Evolutionary conservation across 2,113 vertebrate species (phyloP).

Genomic region (Thymallus thymallus): DNA sequence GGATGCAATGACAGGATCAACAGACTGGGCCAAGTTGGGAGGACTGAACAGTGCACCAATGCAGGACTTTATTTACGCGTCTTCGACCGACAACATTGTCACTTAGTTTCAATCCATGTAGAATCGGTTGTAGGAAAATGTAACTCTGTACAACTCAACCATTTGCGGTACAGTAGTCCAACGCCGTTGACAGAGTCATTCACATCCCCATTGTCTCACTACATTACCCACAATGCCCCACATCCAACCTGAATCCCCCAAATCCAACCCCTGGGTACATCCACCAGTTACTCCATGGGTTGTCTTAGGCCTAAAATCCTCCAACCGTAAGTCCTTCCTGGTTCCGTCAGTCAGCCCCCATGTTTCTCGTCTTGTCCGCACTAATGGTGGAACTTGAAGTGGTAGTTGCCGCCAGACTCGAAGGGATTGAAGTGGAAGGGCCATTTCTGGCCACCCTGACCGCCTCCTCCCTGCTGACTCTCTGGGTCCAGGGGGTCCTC

Average conservation of each 20-base stretch:
- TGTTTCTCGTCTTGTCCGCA: slow-evolving; percentile 16
- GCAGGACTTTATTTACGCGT: slow-evolving; percentile 29
- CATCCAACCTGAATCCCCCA: no score
- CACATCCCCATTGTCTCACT: neutral
- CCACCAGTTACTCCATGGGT: neutral
- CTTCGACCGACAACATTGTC: neutral
- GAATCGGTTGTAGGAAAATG: neutral
- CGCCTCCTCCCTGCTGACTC: slow-evolving; percentile 76
- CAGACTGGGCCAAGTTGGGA: neutral
- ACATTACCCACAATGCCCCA: slow-evolving; percentile 10
- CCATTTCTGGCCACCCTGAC: slow-evolving; percentile 67
- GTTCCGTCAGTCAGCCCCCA: neutral
- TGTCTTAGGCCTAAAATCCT: neutral
- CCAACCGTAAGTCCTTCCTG: neutral
- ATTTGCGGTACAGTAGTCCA: neutral
- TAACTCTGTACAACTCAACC: neutral
- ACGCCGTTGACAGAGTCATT: no score
- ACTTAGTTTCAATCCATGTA: neutral
- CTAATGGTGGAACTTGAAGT: slow-evolving; percentile 85
- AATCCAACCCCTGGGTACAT: neutral
- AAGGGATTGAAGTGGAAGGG: slow-evolving; percentile 83
- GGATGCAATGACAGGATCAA: neutral
- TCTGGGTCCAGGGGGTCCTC: slow-evolving; percentile 84
- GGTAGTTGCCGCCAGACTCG: slow-evolving; percentile 78
- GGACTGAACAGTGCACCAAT: slow-evolving; percentile 12